Evolutionary conservation across 1,140 invertebrate species (phyloP), one percentile per base, ranked within the genome.

Genomic region (Anastrepha obliqua): DNA sequence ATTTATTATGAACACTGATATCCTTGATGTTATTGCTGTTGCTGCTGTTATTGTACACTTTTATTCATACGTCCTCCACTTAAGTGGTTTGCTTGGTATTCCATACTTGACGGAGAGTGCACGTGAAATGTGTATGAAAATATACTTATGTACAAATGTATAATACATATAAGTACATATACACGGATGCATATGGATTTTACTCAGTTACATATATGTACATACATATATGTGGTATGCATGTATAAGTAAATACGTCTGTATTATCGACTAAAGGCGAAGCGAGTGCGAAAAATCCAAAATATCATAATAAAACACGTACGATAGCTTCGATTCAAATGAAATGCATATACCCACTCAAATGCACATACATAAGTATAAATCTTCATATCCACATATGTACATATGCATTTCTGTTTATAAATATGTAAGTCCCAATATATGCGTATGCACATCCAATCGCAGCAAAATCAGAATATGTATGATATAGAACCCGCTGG

Each of bases 261-360:
- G 17, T 55, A 55, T 81, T 81, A 29, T 55, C 15, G 74, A 55
- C 17, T 81, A 9, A 81, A 55, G 47, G n/a, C 9, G 17, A 29
- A 29, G 15, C 74, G 44, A 81, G 74, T 51, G 74, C 39, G 47
- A 81, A 81, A 55, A 55, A 81, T 51, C 44, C 74, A n/a, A 81
- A 55, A 55, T 81, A 51, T n/a, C 74, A 51, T 55, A 47, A 81
- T 20, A 42, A 29, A 81, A 81, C 74, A 81, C 74, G 44, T 81
- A 81, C 74, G 51, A 58, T 42, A 4, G 74, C 47, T 58, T 81
- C 55, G 20, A 81, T 55, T 47, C 47, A 39, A 78, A 51, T 78
- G 47, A 3, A 5, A 67, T 9, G 8, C 65, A 42, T 3, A 67
- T 39, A 67, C 8, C 2, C 7, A 11, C 29, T 29, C 8, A 47